A percentile compares a stretch with the other conserved stretches of the same genome.
Evolutionary conservation across 1,140 invertebrate genomes (phyloP).

Genomic region (Dreissena polymorpha): DNA sequence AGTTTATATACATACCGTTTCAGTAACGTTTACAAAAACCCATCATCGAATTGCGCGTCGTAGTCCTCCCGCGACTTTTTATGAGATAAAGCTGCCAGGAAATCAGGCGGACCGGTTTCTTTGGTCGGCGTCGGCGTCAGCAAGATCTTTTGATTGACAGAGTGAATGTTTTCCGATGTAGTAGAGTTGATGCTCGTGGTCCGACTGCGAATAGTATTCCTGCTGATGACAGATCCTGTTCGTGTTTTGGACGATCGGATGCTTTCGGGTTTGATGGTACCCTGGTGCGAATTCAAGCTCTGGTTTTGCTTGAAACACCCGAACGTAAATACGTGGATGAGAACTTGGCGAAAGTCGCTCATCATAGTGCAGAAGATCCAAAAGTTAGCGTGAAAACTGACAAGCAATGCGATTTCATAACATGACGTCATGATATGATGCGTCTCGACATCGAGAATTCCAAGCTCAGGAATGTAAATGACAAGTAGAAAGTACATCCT

Average conservation of each 20-base stretch:
- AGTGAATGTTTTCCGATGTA: conserved; percentile 23
- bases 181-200: conserved; percentile 34
- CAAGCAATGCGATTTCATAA: conserved; percentile 16
- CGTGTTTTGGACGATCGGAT: conserved; percentile 1
- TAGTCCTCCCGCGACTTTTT: no score
- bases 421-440: conserved; percentile 28
- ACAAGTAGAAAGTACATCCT: conserved; percentile 3
- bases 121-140: not conserved
- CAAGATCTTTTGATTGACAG: not conserved
- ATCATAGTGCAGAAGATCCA: conserved; percentile 53
- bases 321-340: conserved; percentile 21
- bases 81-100: not conserved
- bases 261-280: not conserved
- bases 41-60: no score
- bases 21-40: no score
- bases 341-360: conserved; percentile 33
- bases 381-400: conserved; percentile 48
- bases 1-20: no score
- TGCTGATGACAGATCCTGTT: conserved; percentile 9
- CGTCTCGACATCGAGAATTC: not conserved
- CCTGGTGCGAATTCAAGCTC: not conserved
- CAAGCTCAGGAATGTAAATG: not conserved
- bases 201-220: conserved; percentile 34
- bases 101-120: not conserved
- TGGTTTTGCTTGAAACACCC: not conserved